Conservation (phyloP, 2,113 vertebrate species). For the Columba janthina region DNA sequence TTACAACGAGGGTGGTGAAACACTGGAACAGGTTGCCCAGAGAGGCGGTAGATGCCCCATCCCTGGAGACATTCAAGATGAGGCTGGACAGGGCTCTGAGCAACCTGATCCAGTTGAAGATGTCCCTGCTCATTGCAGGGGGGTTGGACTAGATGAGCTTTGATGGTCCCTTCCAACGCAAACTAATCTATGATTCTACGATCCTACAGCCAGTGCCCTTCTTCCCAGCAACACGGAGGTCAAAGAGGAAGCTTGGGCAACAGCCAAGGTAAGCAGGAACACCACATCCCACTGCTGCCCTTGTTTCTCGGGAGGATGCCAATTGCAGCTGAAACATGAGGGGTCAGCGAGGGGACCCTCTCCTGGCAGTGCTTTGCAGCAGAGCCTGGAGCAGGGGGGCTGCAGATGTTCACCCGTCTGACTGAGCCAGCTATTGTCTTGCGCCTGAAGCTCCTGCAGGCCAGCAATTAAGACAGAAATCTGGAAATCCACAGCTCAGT, state of each 20-base stretch:
- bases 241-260: slow-evolving; percentile 15
- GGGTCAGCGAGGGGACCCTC: not conserved
- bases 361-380: not conserved
- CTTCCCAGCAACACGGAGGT: not conserved
- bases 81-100: too few species aligned
- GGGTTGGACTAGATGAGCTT: too few species aligned
- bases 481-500: slow-evolving; percentile 31
- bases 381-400: not conserved
- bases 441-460: not conserved
- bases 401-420: slow-evolving; percentile 40
- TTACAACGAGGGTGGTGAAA: too few species aligned
- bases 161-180: too few species aligned
- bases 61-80: too few species aligned
- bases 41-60: too few species aligned
- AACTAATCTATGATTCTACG: too few species aligned
- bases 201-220: not conserved
- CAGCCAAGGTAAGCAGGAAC: not conserved
- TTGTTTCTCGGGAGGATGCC: not conserved
- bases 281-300: not conserved
- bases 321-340: not conserved
- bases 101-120: too few species aligned
- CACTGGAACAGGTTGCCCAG: too few species aligned
- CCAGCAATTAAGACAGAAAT: not conserved
- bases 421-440: slow-evolving; percentile 1
- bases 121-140: too few species aligned